Evolutionary conservation across 1,140 invertebrate species (phyloP), one percentile per base, ranked within the genome.

Genomic region (Caerostris darwini): DNA sequence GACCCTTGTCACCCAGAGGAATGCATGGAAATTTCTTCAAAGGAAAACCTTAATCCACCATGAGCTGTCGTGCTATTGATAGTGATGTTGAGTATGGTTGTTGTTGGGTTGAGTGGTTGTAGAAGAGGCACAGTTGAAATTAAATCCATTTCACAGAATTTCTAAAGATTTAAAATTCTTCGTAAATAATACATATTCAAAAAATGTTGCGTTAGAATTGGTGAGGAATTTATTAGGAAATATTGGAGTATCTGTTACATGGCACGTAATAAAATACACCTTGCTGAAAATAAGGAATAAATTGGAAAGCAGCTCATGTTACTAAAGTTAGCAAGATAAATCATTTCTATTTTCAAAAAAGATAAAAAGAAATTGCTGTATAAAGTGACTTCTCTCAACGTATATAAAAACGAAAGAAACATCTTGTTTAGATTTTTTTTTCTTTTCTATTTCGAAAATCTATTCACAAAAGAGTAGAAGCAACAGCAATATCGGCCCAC

Each of bases 391-490:
- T 57, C 56, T 83, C 53, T 56, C 53, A 77, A 77, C 61, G 4
- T 19, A 50, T 53, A 53, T 8, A 58, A 85, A 85, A 85, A 77
- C 34, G 71, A 34, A 61, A 50, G 85, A 64, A 87, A 61, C 58
- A 87, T 12, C 57, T 87, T 64, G 85, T 59, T 87, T 87, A 87
- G 34, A 59, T 50, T 56, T 17, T 56, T n/a, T 83, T 83, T 83
- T 83, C 87, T 89, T 61, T 89, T 69, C 53, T 56, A 10, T 3
- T 56, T 69, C 10, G 59, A 69, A 71, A 69, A 69, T 56, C 53
- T 53, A 71, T 69, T 89, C 64, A 59, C 87, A 71, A 71, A 69
- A 19, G 53, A 83, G n/a, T 77, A 67, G 57, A 87, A 87, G 69
- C 56, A 58, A 61, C 34, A 17, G 50, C 87, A 89, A 89, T 89